Conservation (phyloP, 2,888 invertebrate species). For the Eilema sororculum region DNA sequence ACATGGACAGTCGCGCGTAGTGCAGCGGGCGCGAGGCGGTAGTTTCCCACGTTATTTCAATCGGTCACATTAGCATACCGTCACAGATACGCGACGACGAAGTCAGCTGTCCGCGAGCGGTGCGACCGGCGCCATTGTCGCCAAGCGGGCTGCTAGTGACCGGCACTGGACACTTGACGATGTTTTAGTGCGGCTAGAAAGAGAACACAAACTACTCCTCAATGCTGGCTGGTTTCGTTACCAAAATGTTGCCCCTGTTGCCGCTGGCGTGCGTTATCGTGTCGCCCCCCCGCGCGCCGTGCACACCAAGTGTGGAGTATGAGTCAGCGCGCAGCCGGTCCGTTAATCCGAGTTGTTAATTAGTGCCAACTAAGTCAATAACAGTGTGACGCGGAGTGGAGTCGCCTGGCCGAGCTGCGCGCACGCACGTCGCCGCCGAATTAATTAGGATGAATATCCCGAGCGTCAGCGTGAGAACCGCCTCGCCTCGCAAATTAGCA, state of each 20-base stretch:
- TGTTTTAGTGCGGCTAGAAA: not conserved
- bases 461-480: slow-evolving; percentile 45
- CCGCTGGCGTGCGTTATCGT: no score
- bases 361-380: slow-evolving; percentile 16
- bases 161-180: not conserved
- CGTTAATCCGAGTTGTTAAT: slow-evolving; percentile 12
- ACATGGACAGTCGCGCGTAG: not conserved
- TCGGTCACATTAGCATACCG: slow-evolving; percentile 20
- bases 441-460: slow-evolving; percentile 55
- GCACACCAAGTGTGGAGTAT: no score
- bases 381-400: not conserved
- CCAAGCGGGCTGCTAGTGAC: not conserved
- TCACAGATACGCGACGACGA: not conserved
- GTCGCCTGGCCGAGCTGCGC: not conserved
- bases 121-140: no score
- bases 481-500: slow-evolving; percentile 12
- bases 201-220: not conserved
- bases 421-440: slow-evolving; percentile 21
- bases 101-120: not conserved
- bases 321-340: not conserved
- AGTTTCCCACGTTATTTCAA: slow-evolving; percentile 19
- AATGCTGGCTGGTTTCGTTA: not conserved
- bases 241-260: no score
- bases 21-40: not conserved
- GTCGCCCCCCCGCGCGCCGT: no score